These are phyloP conservation scores for Stercorarius parasiticus DNA, from an alignment of 2,113 vertebrate species.

Conservation along the genomic window DNA sequence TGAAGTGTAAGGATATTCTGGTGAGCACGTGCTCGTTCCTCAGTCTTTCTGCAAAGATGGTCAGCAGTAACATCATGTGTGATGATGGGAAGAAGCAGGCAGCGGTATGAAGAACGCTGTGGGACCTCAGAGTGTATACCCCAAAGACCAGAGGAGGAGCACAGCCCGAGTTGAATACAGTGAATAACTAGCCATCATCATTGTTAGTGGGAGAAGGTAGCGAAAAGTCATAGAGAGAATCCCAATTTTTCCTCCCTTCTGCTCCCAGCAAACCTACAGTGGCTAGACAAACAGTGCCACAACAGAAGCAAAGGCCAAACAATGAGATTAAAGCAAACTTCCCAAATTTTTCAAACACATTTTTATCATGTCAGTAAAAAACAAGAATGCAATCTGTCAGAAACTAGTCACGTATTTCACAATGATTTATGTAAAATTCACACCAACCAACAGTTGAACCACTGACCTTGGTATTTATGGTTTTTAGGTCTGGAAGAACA, in stretches of 20 bases:
- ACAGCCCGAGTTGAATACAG: fast-evolving
- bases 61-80: background rate
- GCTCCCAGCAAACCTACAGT: background rate
- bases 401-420: background rate
- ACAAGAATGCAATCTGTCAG: background rate
- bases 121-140: background rate
- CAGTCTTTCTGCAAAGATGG: background rate
- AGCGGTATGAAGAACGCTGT: background rate
- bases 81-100: background rate
- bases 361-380: background rate
- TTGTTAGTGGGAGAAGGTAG: background rate
- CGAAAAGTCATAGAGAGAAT: background rate
- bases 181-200: fast-evolving
- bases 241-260: background rate
- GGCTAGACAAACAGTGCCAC: background rate
- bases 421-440: background rate
- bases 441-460: background rate
- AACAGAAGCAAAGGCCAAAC: background rate
- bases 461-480: background rate
- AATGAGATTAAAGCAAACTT: background rate
- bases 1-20: background rate
- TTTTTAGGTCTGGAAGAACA: background rate
- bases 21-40: background rate
- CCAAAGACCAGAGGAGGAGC: background rate
- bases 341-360: background rate